These are phyloP conservation scores for Podarcis siculus DNA, from an alignment of 2,797 vertebrate species.

Conservation along the genomic window DNA sequence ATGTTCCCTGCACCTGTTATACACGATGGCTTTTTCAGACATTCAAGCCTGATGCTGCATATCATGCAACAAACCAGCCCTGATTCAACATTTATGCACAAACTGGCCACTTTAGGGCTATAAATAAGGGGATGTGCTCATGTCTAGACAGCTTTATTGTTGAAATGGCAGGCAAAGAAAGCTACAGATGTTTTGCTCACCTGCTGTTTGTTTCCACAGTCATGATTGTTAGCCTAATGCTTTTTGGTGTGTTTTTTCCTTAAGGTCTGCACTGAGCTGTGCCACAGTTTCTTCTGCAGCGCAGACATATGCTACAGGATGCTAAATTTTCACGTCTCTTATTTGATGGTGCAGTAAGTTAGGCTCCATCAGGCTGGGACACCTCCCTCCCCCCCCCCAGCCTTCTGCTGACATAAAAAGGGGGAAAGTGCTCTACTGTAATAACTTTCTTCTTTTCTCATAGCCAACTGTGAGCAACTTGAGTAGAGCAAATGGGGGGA, in stretches of 20 bases:
- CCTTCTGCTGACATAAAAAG: not conserved
- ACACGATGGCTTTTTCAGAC: not conserved
- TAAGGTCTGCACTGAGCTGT: not conserved
- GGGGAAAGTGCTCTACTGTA: constrained; percentile 24
- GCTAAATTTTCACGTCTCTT: not conserved
- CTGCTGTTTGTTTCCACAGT: not conserved
- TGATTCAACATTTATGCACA: not conserved
- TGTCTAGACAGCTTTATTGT: not conserved
- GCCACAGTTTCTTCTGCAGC: not conserved
- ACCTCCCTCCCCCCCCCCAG: not conserved
- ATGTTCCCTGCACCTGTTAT: not conserved
- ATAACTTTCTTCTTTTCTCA: not conserved
- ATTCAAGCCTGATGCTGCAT: not conserved
- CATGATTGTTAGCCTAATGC: constrained; percentile 13
- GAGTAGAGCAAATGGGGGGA: not conserved
- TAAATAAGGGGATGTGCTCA: not conserved
- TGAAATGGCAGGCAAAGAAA: constrained; percentile 27
- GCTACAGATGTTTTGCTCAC: not conserved
- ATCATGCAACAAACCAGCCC: not conserved
- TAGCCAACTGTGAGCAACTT: constrained; percentile 17
- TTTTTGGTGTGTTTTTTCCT: not conserved
- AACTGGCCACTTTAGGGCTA: not conserved
- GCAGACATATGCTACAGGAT: not conserved
- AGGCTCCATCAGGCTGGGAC: not conserved
- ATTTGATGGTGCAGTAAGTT: constrained; percentile 19